Base-by-base conservation (phyloP, 2,113 vertebrate species). In the Zosterops borbonicus region DNA sequence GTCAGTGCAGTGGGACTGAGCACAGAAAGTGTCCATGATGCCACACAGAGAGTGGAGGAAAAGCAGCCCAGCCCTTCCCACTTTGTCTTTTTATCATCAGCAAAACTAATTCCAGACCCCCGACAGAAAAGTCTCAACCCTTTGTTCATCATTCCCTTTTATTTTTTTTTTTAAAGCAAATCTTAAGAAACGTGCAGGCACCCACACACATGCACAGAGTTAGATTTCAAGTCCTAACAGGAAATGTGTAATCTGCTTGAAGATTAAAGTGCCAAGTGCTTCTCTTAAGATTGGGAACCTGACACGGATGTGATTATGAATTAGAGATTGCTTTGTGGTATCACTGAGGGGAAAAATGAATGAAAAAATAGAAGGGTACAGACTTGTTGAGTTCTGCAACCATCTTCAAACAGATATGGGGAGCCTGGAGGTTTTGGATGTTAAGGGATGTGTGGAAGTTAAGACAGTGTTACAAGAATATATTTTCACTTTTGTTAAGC, bases 191-290 rank as follows among this genome's bases (percentile, higher is more conserved):
- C 4, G 2, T 28, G 28, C 60, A 90, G 79, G 89, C 83, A 82
- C 87, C 81, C 89, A 33, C 69, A 90, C 88, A 75, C 58, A 80
- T 52, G 71, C 68, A 80, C 35, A 25, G 79, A 88, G 90, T 88
- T 90, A 44, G 68, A 49, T 90, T 95, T 95, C 95, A 96, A 87
- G 93, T 88, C 93, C 90, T 62, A 87, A 90, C 94, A 97, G 93
- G 96, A 96, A 92, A 90, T 35, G 60, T 96, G 95, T 94, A 95
- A 96, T 94, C 94, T 95, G 52, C 83, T 83, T 64, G 56, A 95
- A 97, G 92, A 94, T 94, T 90, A 64, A 96, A 94, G 93, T 87
- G 90, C 94, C 92, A 88, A 89, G 56, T 53, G 62, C 90, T 93
- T 67, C 90, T 81, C 76, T 94, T 87, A 71, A 92, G 88, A 87